Base-by-base conservation (phyloP, 1,140 invertebrate species). In the Drosophila ercepeae region DNA sequence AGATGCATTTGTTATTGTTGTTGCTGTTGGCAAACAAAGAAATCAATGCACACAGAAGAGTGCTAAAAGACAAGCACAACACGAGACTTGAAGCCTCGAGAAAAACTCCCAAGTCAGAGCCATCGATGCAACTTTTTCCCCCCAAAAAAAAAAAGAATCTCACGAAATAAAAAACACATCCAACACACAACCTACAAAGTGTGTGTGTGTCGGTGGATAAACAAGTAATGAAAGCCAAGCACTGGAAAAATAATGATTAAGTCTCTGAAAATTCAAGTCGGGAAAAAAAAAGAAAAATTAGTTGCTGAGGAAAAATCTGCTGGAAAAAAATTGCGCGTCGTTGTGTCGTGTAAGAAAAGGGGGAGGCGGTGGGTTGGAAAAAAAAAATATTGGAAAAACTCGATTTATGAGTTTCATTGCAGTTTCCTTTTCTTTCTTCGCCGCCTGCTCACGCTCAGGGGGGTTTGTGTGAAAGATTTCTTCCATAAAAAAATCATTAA, bases 171-270 rank as follows among this genome's bases (percentile, higher is more conserved):
- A 25, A 27, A 44, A 25, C 2, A 21, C 21, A 21, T 2, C 8
- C 39, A 45, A 27, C n/a, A n/a, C n/a, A n/a, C 7, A 49, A 59
- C 44, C 14, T 45, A 63, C 41, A 63, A 58, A 63, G 9, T 21
- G 42, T 8, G 27, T 60, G 46, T 60, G 63, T 68, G 54, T 54
- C 19, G 29, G 60, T 61, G 11, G 11, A 32, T 32, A 58, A 75
- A 75, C 79, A 60, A 72, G 79, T 84, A 84, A 84, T 75, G 75
- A 84, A 84, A 84, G 79, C 79, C 72, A 82, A 75, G 75, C 71
- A 78, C 75, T 84, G 79, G 79, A 84, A 83, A 84, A 84, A 78
- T 78, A 84, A 84, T 84, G 75, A 78, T 84, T 84, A 61, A 68
- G 75, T 65, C 51, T 64, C 59, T 52, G 76, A 71, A 72, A 64